phyloP scores from a whole-genome alignment of 2,113 vertebrate species.

The Coryphaenoides rupestris region DNA sequence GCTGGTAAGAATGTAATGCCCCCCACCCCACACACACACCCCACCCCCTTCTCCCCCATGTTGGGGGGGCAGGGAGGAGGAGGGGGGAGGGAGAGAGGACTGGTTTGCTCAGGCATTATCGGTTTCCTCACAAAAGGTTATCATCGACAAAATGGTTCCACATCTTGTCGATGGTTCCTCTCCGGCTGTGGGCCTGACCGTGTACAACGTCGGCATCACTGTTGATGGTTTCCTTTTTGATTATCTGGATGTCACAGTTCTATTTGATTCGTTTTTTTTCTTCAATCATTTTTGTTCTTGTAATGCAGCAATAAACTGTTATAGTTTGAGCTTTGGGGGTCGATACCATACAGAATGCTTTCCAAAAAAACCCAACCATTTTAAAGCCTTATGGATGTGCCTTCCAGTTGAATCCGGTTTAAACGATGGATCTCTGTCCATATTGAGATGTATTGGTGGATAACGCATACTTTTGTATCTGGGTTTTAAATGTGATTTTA shows the following conservation, averaged over 20 bases:
- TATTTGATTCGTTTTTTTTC: constrained; percentile 38
- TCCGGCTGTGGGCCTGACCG: constrained; percentile 42
- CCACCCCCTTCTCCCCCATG: too few species aligned
- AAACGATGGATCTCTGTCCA: constrained; percentile 48
- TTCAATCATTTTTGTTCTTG: constrained; percentile 83
- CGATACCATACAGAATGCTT: constrained; percentile 74
- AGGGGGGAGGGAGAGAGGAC: neutral
- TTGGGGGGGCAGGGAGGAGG: too few species aligned
- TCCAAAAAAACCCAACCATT: constrained; percentile 84
- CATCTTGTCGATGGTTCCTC: constrained; percentile 33
- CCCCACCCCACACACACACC: too few species aligned
- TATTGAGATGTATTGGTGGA: too few species aligned
- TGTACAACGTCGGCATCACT: constrained; percentile 34
- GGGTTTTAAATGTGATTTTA: constrained; percentile 77
- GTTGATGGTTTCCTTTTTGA: constrained; percentile 23
- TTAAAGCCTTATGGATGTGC: constrained; percentile 93
- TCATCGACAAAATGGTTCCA: constrained; percentile 2
- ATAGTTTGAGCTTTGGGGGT: constrained; percentile 48
- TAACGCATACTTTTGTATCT: constrained; percentile 29
- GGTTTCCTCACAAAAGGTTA: constrained; percentile 7
- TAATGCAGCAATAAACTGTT: constrained; percentile 79
- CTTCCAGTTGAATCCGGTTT: constrained; percentile 82
- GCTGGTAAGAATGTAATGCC: too few species aligned
- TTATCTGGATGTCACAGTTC: constrained; percentile 39
- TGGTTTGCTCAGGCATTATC: neutral